Conservation (phyloP, 1,140 invertebrate genomes). For the Maconellicoccus hirsutus region DNA sequence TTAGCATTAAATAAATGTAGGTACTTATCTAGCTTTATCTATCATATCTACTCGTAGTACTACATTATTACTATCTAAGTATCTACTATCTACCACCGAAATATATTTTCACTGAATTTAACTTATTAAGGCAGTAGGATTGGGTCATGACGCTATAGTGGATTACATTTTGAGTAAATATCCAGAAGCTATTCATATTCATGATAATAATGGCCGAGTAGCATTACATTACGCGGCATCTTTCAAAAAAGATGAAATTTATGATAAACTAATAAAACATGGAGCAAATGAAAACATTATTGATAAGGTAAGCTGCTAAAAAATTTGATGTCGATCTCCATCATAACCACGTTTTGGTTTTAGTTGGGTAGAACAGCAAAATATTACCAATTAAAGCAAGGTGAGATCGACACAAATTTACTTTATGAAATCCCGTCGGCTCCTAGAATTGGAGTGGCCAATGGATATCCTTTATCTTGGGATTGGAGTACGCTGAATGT, state of each 20-base stretch:
- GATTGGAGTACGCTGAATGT: constrained; percentile 45
- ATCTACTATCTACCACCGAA: neutral
- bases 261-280: constrained; percentile 55
- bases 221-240: constrained; percentile 81
- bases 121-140: constrained; percentile 68
- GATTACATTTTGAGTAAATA: constrained; percentile 58
- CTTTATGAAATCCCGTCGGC: constrained; percentile 63
- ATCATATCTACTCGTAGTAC: too few species aligned
- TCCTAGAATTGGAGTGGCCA: constrained; percentile 47
- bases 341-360: constrained; percentile 32
- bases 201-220: constrained; percentile 72
- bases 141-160: constrained; percentile 57
- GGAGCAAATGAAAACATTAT: constrained; percentile 65
- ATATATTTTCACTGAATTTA: constrained; percentile 13
- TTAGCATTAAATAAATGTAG: too few species aligned
- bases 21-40: too few species aligned
- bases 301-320: constrained; percentile 62
- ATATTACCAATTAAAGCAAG: constrained; percentile 60
- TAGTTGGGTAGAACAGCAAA: constrained; percentile 70
- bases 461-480: constrained; percentile 50
- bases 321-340: neutral
- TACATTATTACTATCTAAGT: too few species aligned
- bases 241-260: constrained; percentile 56
- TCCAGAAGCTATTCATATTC: constrained; percentile 50
- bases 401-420: constrained; percentile 53